phyloP scores from a whole-genome alignment of 2,888 invertebrate species.

The Parthenolecanium corni region DNA sequence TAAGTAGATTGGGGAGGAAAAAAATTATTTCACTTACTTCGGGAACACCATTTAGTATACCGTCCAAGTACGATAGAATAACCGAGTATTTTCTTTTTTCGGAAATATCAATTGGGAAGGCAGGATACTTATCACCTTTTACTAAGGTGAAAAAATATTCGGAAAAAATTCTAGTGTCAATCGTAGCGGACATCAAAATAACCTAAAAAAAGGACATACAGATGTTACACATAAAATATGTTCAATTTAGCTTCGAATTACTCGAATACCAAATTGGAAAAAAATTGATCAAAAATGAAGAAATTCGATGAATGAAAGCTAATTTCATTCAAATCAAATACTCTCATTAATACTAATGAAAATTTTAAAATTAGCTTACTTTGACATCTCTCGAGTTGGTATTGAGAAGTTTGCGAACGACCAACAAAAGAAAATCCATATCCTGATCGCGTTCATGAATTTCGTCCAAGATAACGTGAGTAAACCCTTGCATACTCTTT shows the following conservation, averaged over 20 bases:
- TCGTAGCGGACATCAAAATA: conserved; percentile 89
- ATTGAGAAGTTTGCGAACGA: conserved; percentile 64
- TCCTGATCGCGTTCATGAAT: conserved; percentile 87
- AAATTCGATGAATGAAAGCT: too few species aligned
- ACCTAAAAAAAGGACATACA: conserved; percentile 41
- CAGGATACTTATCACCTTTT: conserved; percentile 36
- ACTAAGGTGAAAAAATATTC: conserved; percentile 51
- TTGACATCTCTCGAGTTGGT: conserved; percentile 55
- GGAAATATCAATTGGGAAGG: conserved; percentile 48
- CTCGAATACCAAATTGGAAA: too few species aligned
- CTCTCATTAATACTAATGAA: too few species aligned
- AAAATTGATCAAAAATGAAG: too few species aligned
- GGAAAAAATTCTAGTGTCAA: conserved; percentile 59
- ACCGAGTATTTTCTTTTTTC: conserved; percentile 46
- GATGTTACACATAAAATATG: not conserved
- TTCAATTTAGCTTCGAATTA: not conserved
- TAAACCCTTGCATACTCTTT: conserved; percentile 63
- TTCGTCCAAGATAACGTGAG: conserved; percentile 86
- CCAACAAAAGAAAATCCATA: conserved; percentile 76
- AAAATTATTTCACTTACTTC: conserved; percentile 2
- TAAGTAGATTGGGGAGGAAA: too few species aligned
- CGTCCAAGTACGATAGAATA: conserved; percentile 52
- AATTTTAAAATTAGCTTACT: conserved; percentile 39
- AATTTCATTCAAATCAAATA: too few species aligned
- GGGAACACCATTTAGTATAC: conserved; percentile 36